Base-by-base conservation (phyloP, 2,113 vertebrate species). In the Actinemys pallida region DNA sequence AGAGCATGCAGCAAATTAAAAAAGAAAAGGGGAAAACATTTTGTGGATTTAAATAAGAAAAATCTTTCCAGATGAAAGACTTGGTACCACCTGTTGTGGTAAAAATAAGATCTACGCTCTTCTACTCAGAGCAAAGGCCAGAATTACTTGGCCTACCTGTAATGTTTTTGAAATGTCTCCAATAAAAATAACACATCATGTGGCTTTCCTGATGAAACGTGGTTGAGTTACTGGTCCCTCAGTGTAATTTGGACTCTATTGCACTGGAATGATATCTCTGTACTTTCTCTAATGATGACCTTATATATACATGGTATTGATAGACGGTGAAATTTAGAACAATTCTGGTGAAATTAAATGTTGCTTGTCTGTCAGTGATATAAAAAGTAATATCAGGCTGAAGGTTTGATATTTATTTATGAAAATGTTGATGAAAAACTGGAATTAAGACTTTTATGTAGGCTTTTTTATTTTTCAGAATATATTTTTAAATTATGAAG, bases 91-190 rank as follows among this genome's bases (percentile, higher is more conserved):
- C 81, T 86, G 85, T 90, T 93, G 85, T 89, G 96, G 83, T 90
- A 96, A 87, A 82, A 92, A 88, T 35, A 82, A 3, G 89, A 83
- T 59, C 94, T 90, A 69, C 0, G 0, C 25, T 91, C 81, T 88
- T 93, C 90, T 89, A 90, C 87, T 93, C 62, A 4, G 45, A 88
- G 85, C 84, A 47, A 92, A 92, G 85, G 79, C 62, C 84, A 87
- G 79, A 93, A 94, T 90, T 96, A 95, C 95, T 90, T 96, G 81
- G 86, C 82, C 93, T 81, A 87, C 91, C 92, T 91, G 87, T 92
- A 88, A 92, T 90, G 78, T 54, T 96, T 97, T 89, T 97, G 97
- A 96, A 95, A 45, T 2, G 47, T 79, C 87, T 95, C 96, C 94
- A 96, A 54, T 82, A 49, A 49, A 97, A 97, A 97, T 27, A 45